These are phyloP conservation scores for Lepidurus couesii DNA, from an alignment of 1,140 invertebrate genomes.

Conservation along the genomic window DNA sequence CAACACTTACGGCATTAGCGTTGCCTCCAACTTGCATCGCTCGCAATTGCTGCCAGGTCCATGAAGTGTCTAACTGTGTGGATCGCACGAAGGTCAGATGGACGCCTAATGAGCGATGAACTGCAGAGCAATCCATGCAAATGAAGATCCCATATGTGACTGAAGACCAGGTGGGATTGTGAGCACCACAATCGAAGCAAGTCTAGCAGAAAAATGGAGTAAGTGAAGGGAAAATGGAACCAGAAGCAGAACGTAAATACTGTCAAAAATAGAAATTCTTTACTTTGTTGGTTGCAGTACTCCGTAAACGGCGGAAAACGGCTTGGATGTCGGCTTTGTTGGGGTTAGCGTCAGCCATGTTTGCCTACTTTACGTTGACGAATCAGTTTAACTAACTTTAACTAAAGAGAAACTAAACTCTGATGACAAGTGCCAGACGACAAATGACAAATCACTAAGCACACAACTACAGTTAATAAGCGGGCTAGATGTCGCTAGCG, in stretches of 20 bases:
- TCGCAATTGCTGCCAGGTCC: conserved; percentile 93
- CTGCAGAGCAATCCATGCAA: conserved; percentile 98
- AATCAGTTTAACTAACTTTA: not conserved
- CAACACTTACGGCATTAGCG: conserved; percentile 76
- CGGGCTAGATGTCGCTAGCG: too few species aligned
- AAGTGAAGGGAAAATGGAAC: not conserved
- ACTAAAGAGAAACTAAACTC: not conserved
- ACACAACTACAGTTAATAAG: not conserved
- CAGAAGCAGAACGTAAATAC: not conserved
- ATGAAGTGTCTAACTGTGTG: conserved; percentile 96
- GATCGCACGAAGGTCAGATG: conserved; percentile 95
- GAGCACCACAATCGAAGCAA: conserved; percentile 97
- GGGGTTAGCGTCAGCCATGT: not conserved
- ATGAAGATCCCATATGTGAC: conserved; percentile 99
- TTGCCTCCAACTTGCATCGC: conserved; percentile 99
- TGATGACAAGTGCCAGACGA: not conserved
- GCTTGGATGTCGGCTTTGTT: conserved; percentile 3
- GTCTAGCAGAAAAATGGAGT: conserved; percentile 54
- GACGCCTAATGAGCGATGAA: conserved; percentile 92
- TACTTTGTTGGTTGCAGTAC: conserved; percentile 4
- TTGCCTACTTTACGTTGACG: not conserved
- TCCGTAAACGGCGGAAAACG: not conserved
- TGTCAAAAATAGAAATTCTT: not conserved
- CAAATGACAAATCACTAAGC: not conserved
- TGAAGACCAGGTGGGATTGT: conserved; percentile 98